These are phyloP conservation scores for Zingel zingel DNA, from an alignment of 2,113 vertebrate genomes.

Conservation along the genomic window DNA sequence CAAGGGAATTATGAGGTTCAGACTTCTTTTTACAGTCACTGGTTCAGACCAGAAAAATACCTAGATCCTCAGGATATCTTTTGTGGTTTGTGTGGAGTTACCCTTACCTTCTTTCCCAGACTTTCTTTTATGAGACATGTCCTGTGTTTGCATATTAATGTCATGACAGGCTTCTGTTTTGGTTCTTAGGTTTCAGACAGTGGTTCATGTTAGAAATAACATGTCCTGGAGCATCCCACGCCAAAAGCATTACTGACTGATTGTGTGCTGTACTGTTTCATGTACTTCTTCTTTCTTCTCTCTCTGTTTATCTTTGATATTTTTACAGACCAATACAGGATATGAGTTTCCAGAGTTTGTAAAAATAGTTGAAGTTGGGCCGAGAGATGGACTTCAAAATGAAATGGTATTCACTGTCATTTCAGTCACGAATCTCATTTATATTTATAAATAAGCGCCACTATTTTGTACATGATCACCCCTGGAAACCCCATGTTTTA, in stretches of 20 bases:
- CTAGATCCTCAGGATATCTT: constrained; percentile 41
- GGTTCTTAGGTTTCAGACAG: constrained; percentile 54
- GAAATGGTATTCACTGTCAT: constrained; percentile 89
- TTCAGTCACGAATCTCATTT: constrained; percentile 15
- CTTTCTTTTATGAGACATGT: constrained; percentile 44
- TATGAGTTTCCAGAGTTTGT: constrained; percentile 89
- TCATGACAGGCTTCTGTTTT: constrained; percentile 55
- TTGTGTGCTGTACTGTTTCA: constrained; percentile 3
- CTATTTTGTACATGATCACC: constrained; percentile 27
- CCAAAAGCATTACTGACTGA: constrained; percentile 19
- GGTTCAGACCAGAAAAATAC: constrained; percentile 34
- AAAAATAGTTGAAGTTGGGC: constrained; percentile 97
- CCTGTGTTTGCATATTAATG: constrained; percentile 47
- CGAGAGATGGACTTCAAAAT: constrained; percentile 96
- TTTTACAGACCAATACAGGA: constrained; percentile 79
- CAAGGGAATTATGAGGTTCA: constrained; percentile 22
- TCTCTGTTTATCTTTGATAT: constrained; percentile 27
- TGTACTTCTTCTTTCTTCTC: not conserved
- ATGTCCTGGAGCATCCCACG: constrained; percentile 25
- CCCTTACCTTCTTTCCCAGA: constrained; percentile 19
- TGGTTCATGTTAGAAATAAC: constrained; percentile 51
- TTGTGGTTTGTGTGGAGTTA: constrained; percentile 53
- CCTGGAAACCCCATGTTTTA: constrained; percentile 39
- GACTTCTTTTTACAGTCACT: too few relatives aligned
- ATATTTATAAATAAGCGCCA: constrained; percentile 26